These are phyloP conservation scores for Xestia sexstrigata DNA, from an alignment of 2,888 invertebrate species.

Conservation along the genomic window DNA sequence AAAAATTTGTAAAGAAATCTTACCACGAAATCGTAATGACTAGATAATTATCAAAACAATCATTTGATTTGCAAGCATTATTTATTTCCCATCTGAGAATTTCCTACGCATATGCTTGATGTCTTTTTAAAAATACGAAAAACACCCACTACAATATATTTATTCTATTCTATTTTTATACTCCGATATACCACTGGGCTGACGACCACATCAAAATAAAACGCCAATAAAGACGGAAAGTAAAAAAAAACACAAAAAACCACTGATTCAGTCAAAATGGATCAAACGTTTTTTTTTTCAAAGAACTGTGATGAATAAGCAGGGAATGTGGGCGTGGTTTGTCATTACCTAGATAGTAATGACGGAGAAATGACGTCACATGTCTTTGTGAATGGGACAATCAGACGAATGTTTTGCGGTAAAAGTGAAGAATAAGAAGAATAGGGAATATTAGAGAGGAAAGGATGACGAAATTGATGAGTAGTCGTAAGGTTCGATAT, in stretches of 20 bases:
- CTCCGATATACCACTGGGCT: neutral
- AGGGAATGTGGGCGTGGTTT: conserved; percentile 50
- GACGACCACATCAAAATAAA: neutral
- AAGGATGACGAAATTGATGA: neutral
- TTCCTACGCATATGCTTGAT: neutral
- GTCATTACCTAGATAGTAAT: conserved; percentile 19
- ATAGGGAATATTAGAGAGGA: neutral
- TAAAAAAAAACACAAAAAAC: neutral
- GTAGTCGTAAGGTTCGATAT: neutral
- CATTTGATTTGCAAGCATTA: neutral
- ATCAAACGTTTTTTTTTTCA: conserved; percentile 14
- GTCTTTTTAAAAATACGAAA: neutral
- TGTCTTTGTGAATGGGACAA: conserved; percentile 17
- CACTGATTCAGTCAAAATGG: conserved; percentile 16
- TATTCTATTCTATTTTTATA: no score
- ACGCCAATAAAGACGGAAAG: neutral
- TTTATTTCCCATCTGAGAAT: neutral
- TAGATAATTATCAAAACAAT: conserved; percentile 3
- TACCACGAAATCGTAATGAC: neutral
- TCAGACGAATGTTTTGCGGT: neutral
- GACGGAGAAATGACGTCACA: conserved; percentile 24
- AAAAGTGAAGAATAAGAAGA: neutral
- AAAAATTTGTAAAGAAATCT: neutral
- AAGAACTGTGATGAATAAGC: conserved; percentile 38
- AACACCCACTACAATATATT: neutral